phyloP scores from a whole-genome alignment of 2,797 vertebrate genomes.

The Cossypha heuglini region DNA sequence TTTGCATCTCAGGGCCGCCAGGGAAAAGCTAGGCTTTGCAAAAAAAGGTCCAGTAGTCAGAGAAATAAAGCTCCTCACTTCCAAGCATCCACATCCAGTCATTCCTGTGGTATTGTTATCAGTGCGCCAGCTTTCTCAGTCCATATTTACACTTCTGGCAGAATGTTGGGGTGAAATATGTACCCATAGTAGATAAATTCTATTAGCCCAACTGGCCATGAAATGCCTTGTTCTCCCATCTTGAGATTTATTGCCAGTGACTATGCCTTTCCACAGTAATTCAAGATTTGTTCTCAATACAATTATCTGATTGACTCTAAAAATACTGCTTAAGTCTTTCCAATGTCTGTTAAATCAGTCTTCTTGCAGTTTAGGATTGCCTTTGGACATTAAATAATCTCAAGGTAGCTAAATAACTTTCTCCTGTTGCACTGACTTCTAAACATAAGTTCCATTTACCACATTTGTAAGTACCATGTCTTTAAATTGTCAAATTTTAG shows the following conservation, averaged over 20 bases:
- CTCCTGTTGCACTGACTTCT: background rate
- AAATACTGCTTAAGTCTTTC: background rate
- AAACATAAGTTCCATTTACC: background rate
- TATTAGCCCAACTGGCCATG: background rate
- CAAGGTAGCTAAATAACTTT: background rate
- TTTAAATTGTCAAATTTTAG: background rate
- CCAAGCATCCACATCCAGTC: background rate
- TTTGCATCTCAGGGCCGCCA: background rate
- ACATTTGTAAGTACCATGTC: background rate
- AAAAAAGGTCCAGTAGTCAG: background rate
- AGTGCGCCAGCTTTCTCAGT: background rate
- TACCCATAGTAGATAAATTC: background rate
- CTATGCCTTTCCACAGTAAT: background rate
- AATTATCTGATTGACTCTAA: background rate
- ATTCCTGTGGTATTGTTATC: accelerated
- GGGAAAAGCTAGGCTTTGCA: background rate
- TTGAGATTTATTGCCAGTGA: background rate
- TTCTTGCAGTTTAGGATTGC: background rate
- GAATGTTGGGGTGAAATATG: background rate
- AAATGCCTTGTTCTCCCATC: background rate
- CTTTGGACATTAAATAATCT: background rate
- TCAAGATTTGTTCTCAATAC: background rate
- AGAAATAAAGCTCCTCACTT: background rate
- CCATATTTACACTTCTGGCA: background rate
- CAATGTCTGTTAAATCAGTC: background rate